These are phyloP conservation scores for Suncus etruscus DNA, from an alignment of 2,113 vertebrate genomes.

Conservation along the genomic window DNA sequence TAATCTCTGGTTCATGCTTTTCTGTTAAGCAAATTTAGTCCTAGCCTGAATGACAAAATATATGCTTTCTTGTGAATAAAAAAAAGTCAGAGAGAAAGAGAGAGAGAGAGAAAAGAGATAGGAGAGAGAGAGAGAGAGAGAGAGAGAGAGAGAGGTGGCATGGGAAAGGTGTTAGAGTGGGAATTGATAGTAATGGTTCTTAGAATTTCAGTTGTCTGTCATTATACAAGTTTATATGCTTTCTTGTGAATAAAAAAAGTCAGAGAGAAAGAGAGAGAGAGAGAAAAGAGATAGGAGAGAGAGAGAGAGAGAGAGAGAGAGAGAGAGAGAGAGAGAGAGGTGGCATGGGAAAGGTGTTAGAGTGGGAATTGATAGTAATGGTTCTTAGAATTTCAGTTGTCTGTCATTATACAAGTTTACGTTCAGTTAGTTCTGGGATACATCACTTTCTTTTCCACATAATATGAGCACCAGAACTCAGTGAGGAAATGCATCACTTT, in stretches of 20 bases:
- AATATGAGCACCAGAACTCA: neutral
- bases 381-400: neutral
- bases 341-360: too few relatives aligned
- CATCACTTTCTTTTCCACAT: neutral
- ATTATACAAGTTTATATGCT: neutral
- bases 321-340: too few relatives aligned
- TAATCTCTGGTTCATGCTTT: neutral
- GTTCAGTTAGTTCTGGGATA: neutral
- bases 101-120: rapidly evolving
- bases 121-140: too few relatives aligned
- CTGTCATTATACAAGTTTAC: neutral
- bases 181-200: too few relatives aligned
- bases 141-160: too few relatives aligned
- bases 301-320: rapidly evolving
- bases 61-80: neutral
- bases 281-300: too few relatives aligned
- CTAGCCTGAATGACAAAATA: neutral
- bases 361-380: too few relatives aligned
- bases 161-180: too few relatives aligned
- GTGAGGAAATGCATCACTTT: neutral
- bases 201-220: neutral
- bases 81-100: neutral
- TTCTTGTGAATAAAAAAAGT: neutral
- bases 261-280: too few relatives aligned
- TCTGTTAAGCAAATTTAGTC: neutral